phyloP scores from a whole-genome alignment of 1,140 invertebrate genomes.

The Dysdera silvatica region DNA sequence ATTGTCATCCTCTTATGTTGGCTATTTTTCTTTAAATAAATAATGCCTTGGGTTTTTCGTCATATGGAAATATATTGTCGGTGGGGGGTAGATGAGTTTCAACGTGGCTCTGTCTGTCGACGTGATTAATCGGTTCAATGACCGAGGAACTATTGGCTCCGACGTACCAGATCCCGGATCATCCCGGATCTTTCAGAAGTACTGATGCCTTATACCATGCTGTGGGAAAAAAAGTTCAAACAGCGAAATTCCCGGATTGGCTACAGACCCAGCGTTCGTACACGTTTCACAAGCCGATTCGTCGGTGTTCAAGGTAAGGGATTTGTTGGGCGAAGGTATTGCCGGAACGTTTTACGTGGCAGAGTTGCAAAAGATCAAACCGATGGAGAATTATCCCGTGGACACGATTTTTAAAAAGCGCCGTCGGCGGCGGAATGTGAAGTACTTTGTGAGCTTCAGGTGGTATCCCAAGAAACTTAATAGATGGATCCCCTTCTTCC shows the following conservation, averaged over 20 bases:
- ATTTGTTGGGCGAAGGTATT: conserved; percentile 12
- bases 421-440: not conserved
- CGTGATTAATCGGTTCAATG: too few species aligned
- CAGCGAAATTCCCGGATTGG: conserved; percentile 20
- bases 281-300: conserved; percentile 31
- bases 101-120: too few species aligned
- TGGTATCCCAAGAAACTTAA: conserved; percentile 18
- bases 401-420: not conserved
- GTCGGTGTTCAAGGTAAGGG: conserved; percentile 17
- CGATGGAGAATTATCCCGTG: not conserved
- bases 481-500: too few species aligned
- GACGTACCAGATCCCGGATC: too few species aligned
- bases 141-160: too few species aligned
- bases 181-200: too few species aligned
- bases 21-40: too few species aligned
- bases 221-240: not conserved
- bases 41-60: too few species aligned
- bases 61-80: too few species aligned
- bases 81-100: too few species aligned
- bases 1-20: too few species aligned
- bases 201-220: not conserved
- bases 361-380: not conserved
- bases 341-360: conserved; percentile 13
- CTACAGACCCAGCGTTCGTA: conserved; percentile 31
- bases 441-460: not conserved